A percentile compares a stretch with the other conserved stretches of the same genome.
Evolutionary conservation across 1,140 invertebrate genomes (phyloP).

Genomic region (Heliconius congener): DNA sequence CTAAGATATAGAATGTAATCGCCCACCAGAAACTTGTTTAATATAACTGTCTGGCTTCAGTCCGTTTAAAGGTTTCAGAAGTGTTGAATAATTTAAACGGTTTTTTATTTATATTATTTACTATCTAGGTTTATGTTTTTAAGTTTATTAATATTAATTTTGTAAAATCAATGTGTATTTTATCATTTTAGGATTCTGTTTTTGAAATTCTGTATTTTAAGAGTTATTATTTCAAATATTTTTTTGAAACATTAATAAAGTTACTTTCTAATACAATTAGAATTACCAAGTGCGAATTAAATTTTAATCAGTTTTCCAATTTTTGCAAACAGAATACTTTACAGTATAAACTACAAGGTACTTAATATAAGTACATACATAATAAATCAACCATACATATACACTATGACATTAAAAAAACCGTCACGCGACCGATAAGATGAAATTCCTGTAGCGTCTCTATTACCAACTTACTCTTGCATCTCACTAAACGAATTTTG

Average conservation of each 20-base stretch:
- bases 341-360: neutral
- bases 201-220: too few species aligned
- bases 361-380: neutral
- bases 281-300: too few species aligned
- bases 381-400: neutral
- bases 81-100: neutral
- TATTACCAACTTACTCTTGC: slow-evolving; percentile 44
- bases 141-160: neutral
- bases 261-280: too few species aligned
- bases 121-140: neutral
- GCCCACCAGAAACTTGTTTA: slow-evolving; percentile 15
- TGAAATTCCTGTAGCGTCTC: slow-evolving; percentile 59
- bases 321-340: too few species aligned
- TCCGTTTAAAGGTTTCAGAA: slow-evolving; percentile 11
- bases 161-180: too few species aligned
- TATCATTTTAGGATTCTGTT: too few species aligned
- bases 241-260: too few species aligned
- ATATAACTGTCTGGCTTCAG: slow-evolving; percentile 18
- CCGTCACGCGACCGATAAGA: slow-evolving; percentile 63
- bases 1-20: slow-evolving; percentile 45
- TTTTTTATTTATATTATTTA: neutral
- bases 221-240: too few species aligned
- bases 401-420: slow-evolving; percentile 63
- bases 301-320: too few species aligned
- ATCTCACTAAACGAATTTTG: slow-evolving; percentile 41